These are phyloP conservation scores for Physocephala rufipes DNA, from an alignment of 2,888 invertebrate genomes.

Conservation along the genomic window DNA sequence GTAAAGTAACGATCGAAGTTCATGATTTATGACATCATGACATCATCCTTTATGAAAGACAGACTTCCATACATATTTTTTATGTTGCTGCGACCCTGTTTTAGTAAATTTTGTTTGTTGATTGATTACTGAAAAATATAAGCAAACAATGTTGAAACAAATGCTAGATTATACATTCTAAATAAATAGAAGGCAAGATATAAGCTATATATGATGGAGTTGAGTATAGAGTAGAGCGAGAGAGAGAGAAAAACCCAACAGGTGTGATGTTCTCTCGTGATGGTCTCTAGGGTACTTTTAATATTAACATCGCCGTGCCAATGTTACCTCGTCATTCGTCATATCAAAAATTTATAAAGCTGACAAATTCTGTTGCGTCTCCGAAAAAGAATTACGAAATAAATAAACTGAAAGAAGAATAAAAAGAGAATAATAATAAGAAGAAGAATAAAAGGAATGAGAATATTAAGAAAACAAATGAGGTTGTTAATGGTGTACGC, in stretches of 20 bases:
- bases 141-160: neutral
- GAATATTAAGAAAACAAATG: neutral
- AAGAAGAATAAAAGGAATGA: neutral
- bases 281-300: slow-evolving; percentile 11
- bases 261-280: no score
- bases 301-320: neutral
- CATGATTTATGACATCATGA: slow-evolving; percentile 30
- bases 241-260: slow-evolving; percentile 9
- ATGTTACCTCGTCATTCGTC: slow-evolving; percentile 9
- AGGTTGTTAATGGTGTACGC: neutral
- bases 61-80: neutral
- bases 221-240: neutral
- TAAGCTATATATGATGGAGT: no score
- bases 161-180: slow-evolving; percentile 19
- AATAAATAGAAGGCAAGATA: slow-evolving; percentile 17
- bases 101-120: neutral
- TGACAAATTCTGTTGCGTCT: slow-evolving; percentile 24
- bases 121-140: slow-evolving; percentile 13
- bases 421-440: neutral
- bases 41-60: neutral
- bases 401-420: no score
- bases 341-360: slow-evolving; percentile 30
- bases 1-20: slow-evolving; percentile 23
- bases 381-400: neutral
- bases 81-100: neutral